Evolutionary conservation across 2,888 invertebrate genomes (phyloP).

Genomic region (Luperina testacea): DNA sequence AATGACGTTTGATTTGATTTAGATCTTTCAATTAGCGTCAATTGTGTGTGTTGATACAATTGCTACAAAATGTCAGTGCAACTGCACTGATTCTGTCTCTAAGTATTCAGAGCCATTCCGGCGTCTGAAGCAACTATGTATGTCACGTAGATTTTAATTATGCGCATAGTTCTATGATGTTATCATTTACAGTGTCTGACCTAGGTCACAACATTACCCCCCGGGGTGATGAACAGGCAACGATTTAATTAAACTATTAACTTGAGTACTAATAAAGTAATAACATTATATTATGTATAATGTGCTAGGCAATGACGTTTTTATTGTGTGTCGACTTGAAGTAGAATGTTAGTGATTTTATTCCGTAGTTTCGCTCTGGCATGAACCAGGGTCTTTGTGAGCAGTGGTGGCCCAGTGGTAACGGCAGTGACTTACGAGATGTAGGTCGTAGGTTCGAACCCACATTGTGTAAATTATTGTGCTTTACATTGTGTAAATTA

Average conservation of each 20-base stretch:
- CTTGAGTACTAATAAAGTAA: slow-evolving; percentile 11
- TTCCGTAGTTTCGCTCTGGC: neutral
- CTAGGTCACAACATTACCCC: slow-evolving; percentile 54
- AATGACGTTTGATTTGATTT: neutral
- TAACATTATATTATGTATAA: neutral
- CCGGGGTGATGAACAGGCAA: slow-evolving; percentile 16
- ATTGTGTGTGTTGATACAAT: neutral
- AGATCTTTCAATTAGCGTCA: neutral
- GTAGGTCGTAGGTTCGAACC: no score
- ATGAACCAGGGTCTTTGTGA: neutral
- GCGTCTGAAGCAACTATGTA: slow-evolving; percentile 28
- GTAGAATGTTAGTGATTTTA: neutral
- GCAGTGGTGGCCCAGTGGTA: no score
- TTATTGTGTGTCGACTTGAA: neutral
- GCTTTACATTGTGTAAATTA: no score
- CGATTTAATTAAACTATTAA: slow-evolving; percentile 36
- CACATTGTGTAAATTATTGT: no score
- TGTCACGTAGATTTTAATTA: slow-evolving; percentile 42
- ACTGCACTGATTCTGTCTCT: neutral
- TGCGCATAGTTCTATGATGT: slow-evolving; percentile 40
- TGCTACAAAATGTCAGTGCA: neutral
- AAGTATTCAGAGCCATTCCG: slow-evolving; percentile 1
- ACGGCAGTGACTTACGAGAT: no score
- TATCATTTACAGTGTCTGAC: slow-evolving; percentile 48
- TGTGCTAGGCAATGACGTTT: neutral